phyloP scores from a whole-genome alignment of 2,888 invertebrate species.

The Lucinisca nassula region DNA sequence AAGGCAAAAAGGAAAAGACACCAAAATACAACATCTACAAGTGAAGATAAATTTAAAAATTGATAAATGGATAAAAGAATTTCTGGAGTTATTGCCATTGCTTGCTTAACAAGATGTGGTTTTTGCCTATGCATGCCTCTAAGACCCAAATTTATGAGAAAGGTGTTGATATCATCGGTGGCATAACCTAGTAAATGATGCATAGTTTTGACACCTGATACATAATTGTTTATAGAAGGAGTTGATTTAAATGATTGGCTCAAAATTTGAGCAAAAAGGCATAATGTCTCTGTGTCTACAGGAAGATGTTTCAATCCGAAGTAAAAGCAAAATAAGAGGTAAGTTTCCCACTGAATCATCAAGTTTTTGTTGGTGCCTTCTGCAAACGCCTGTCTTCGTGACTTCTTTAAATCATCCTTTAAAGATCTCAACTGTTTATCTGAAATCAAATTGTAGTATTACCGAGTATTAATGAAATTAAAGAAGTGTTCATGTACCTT shows the following conservation, averaged over 20 bases:
- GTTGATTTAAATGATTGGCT: too few species aligned
- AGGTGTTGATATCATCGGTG: not conserved
- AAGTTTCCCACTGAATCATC: not conserved
- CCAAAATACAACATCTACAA: not conserved
- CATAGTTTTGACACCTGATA: not conserved
- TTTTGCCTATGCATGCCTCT: not conserved
- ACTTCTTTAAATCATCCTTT: not conserved
- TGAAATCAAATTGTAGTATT: not conserved
- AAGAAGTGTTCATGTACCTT: not conserved
- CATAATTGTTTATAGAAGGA: not conserved
- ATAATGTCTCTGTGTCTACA: not conserved
- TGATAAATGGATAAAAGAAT: not conserved
- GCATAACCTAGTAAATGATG: not conserved
- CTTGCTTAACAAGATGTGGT: not conserved
- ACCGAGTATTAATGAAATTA: not conserved
- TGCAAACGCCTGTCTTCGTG: not conserved
- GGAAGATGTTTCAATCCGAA: not conserved
- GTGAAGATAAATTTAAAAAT: not conserved
- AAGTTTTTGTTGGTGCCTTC: not conserved
- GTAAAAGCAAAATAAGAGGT: not conserved
- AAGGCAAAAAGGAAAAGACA: not conserved
- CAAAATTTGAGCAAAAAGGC: not conserved
- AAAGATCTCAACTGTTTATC: too few species aligned
- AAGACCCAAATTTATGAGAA: not conserved
- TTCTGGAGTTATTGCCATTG: not conserved